These are phyloP conservation scores for Buphagus erythrorhynchus DNA, from an alignment of 2,797 vertebrate species.

Conservation along the genomic window DNA sequence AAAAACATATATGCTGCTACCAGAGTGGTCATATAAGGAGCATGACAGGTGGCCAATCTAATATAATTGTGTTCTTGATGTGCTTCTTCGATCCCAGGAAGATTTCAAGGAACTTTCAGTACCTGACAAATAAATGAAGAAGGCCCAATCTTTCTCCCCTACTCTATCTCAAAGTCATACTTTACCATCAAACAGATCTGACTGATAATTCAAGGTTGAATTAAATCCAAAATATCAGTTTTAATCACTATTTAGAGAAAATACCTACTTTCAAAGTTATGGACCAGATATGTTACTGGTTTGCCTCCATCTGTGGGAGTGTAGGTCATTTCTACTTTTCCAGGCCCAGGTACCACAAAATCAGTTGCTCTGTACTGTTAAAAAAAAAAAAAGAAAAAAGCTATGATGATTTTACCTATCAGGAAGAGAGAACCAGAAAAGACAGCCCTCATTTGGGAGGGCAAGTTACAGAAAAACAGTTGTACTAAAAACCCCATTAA, in stretches of 20 bases:
- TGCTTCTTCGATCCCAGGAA: background rate
- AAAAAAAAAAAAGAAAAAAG: background rate
- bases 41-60: background rate
- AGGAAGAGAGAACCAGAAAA: background rate
- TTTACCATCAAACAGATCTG: background rate
- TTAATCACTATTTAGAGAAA: background rate
- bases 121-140: background rate
- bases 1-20: background rate
- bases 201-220: background rate
- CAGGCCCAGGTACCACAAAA: slow-evolving; percentile 94
- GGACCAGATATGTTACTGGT: slow-evolving; percentile 84
- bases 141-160: background rate
- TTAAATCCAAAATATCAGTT: background rate
- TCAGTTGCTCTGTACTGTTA: slow-evolving; percentile 96
- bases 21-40: background rate
- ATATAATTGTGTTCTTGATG: background rate
- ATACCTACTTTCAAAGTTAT: slow-evolving; percentile 90
- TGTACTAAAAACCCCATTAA: background rate
- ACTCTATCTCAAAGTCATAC: background rate
- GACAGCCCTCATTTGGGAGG: background rate
- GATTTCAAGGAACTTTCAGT: background rate
- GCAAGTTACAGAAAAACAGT: background rate
- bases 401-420: background rate
- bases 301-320: slow-evolving; percentile 83
- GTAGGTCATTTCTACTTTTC: slow-evolving; percentile 93